These are phyloP conservation scores for Macrophya annulata DNA, from an alignment of 2,888 invertebrate species.

Conservation along the genomic window DNA sequence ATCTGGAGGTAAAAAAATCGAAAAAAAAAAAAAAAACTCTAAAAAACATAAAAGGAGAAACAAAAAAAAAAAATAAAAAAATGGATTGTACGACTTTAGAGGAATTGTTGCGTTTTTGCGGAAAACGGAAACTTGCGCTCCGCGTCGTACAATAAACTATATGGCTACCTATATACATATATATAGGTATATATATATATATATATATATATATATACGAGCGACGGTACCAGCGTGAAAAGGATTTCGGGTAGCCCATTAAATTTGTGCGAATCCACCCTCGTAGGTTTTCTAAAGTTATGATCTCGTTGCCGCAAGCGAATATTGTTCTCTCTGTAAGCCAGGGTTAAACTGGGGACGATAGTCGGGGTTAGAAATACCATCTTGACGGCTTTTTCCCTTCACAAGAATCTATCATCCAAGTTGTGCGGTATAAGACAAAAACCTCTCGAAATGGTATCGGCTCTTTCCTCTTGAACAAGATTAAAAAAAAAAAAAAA, in stretches of 20 bases:
- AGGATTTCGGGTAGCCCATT: conserved; percentile 52
- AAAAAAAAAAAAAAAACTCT: background rate
- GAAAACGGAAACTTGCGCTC: conserved; percentile 22
- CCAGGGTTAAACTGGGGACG: conserved; percentile 46
- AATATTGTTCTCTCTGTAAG: conserved; percentile 53
- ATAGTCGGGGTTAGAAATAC: conserved; percentile 2
- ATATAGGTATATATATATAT: no score
- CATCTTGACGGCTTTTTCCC: background rate
- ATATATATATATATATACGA: background rate
- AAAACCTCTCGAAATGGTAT: background rate
- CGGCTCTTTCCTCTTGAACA: background rate
- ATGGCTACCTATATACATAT: background rate
- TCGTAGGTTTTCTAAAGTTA: conserved; percentile 51
- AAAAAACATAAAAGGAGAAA: no score
- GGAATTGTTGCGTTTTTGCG: conserved; percentile 18
- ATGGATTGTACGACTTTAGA: background rate
- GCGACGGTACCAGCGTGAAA: conserved; percentile 46
- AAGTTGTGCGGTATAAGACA: no score
- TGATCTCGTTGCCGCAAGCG: conserved; percentile 55
- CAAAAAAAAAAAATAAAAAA: background rate
- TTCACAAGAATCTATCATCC: background rate
- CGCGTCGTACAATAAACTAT: conserved; percentile 41
- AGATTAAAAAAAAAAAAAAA: background rate
- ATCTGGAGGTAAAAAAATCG: background rate
- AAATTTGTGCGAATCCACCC: conserved; percentile 56